Conservation (phyloP, 2,113 vertebrate species). For the Euleptes europaea region DNA sequence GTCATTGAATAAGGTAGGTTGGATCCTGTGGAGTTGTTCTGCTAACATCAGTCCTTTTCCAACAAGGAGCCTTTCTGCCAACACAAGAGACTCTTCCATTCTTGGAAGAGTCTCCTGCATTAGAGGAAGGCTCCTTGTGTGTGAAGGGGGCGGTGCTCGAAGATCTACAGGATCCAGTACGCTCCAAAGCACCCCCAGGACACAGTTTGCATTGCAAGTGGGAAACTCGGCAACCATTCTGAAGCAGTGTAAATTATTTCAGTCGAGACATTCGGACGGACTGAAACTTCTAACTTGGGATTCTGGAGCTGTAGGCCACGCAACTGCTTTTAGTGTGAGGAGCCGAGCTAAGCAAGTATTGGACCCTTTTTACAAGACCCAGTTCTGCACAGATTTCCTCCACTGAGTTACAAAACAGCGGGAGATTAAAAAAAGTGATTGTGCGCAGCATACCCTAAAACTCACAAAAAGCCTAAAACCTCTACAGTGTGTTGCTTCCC, state of each 20-base stretch:
- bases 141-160: no score
- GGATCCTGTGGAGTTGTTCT: no score
- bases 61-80: no score
- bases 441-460: not conserved
- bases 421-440: not conserved
- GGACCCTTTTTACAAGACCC: not conserved
- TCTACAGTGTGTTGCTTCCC: constrained; percentile 12
- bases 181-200: fast-evolving
- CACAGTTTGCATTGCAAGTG: not conserved
- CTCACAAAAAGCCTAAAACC: not conserved
- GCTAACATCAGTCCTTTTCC: no score
- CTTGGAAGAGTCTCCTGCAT: no score
- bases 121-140: no score
- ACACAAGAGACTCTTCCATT: no score
- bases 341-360: not conserved
- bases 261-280: not conserved
- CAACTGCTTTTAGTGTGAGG: not conserved
- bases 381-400: not conserved
- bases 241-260: not conserved
- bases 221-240: not conserved
- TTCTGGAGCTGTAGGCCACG: not conserved
- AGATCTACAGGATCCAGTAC: no score
- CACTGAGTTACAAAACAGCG: not conserved
- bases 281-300: constrained; percentile 25
- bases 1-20: not conserved